Evolutionary conservation across 2,113 vertebrate genomes (phyloP).

Genomic region (Psammodynastes pulverulentus): DNA sequence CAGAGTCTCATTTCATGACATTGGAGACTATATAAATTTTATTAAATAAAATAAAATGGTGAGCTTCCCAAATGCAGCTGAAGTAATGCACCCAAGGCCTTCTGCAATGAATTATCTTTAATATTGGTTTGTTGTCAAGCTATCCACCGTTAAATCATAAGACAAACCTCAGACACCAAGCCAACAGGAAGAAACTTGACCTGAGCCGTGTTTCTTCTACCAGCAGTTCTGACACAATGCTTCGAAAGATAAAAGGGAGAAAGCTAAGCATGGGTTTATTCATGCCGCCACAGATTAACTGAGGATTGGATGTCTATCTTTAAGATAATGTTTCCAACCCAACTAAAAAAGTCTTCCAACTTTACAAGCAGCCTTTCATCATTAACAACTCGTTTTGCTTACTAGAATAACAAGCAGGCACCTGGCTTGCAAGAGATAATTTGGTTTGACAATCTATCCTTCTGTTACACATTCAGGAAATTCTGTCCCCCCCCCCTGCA

Average conservation of each 20-base stretch:
- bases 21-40: background rate
- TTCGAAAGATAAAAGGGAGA: slow-evolving; percentile 39
- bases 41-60: background rate
- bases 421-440: background rate
- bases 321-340: slow-evolving; percentile 53
- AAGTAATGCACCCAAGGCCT: background rate
- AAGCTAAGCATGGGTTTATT: slow-evolving; percentile 64
- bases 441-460: slow-evolving; percentile 28
- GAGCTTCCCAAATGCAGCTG: slow-evolving; percentile 30
- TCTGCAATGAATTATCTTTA: slow-evolving; percentile 51
- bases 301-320: slow-evolving; percentile 65
- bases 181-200: slow-evolving; percentile 62
- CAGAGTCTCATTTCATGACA: background rate
- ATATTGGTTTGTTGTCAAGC: slow-evolving; percentile 49
- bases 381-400: slow-evolving; percentile 35
- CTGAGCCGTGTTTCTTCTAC: slow-evolving; percentile 43
- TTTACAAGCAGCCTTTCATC: slow-evolving; percentile 51
- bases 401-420: slow-evolving; percentile 6
- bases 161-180: slow-evolving; percentile 57
- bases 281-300: slow-evolving; percentile 49
- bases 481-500: slow-evolving; percentile 9
- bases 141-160: slow-evolving; percentile 55
- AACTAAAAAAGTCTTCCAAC: slow-evolving; percentile 49
- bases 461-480: slow-evolving; percentile 39
- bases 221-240: slow-evolving; percentile 55